phyloP scores from a whole-genome alignment of 2,888 invertebrate species.

The Agrypnus murinus region DNA sequence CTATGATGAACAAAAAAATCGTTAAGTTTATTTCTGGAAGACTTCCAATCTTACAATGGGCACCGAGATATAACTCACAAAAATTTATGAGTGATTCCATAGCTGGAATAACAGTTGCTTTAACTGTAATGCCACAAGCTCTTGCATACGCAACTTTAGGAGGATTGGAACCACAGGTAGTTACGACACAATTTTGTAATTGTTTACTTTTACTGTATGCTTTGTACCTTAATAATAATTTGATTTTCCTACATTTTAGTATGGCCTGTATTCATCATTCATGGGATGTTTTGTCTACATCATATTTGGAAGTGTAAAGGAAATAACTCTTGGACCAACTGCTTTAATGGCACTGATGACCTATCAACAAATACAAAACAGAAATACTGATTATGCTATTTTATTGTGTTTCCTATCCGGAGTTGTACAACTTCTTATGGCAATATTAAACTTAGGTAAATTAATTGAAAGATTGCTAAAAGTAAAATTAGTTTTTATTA shows the following conservation, averaged over 20 bases:
- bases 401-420: slow-evolving; percentile 89
- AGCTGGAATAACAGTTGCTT: slow-evolving; percentile 93
- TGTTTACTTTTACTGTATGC: not conserved
- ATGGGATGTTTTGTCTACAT: slow-evolving; percentile 95
- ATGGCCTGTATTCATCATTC: slow-evolving; percentile 96
- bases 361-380: slow-evolving; percentile 82
- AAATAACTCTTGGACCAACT: slow-evolving; percentile 92
- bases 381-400: slow-evolving; percentile 85
- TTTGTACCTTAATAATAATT: no score
- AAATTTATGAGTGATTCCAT: slow-evolving; percentile 89
- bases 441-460: slow-evolving; percentile 86
- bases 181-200: slow-evolving; percentile 17
- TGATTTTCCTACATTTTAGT: slow-evolving; percentile 75
- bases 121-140: slow-evolving; percentile 95
- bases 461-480: slow-evolving; percentile 49
- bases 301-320: slow-evolving; percentile 90
- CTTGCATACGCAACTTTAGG: slow-evolving; percentile 94
- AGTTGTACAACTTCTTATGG: slow-evolving; percentile 87
- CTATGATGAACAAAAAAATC: slow-evolving; percentile 32
- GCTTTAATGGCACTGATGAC: slow-evolving; percentile 96
- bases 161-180: slow-evolving; percentile 88
- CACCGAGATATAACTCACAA: slow-evolving; percentile 83
- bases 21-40: slow-evolving; percentile 68
- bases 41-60: slow-evolving; percentile 82
- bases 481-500: not conserved